Evolutionary conservation across 2,888 invertebrate species (phyloP).

Genomic region (Candidula unifasciata): DNA sequence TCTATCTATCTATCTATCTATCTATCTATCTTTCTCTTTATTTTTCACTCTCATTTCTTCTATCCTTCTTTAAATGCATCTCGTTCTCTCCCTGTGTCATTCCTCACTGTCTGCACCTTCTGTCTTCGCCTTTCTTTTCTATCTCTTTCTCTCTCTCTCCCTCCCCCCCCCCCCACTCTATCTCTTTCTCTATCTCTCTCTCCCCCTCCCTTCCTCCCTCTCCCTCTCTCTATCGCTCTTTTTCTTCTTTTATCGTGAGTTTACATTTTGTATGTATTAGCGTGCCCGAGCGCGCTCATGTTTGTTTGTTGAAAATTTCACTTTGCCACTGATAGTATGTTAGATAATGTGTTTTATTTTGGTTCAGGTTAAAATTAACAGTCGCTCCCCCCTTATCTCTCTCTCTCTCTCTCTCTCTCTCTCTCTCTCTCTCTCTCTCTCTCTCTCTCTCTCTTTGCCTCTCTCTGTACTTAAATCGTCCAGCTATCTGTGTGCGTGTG

Average conservation of each 20-base stretch:
- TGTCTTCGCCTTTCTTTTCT: not conserved
- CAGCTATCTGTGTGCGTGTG: too few species aligned
- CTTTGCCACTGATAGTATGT: too few species aligned
- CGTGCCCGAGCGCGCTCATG: too few species aligned
- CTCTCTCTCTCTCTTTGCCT: not conserved
- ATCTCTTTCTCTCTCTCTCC: constrained; percentile 1
- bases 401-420: not conserved
- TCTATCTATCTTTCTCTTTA: not conserved
- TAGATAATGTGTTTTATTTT: too few species aligned
- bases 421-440: constrained; percentile 22
- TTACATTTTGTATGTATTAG: too few species aligned
- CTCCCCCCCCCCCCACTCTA: not conserved
- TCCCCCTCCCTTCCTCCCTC: not conserved
- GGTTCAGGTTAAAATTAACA: not conserved
- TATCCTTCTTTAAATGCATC: not conserved
- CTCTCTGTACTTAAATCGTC: too few species aligned
- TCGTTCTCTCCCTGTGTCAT: not conserved
- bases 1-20: not conserved
- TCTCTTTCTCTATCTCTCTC: not conserved
- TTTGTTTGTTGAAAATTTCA: too few species aligned
- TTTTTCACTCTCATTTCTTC: not conserved
- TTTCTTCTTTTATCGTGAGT: not conserved
- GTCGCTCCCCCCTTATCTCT: not conserved
- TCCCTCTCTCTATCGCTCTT: not conserved
- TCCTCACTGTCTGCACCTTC: constrained; percentile 2